Evolutionary conservation across 2,113 vertebrate species (phyloP), one percentile per base, ranked within the genome.

Genomic region (Chlamydotis undulata): DNA sequence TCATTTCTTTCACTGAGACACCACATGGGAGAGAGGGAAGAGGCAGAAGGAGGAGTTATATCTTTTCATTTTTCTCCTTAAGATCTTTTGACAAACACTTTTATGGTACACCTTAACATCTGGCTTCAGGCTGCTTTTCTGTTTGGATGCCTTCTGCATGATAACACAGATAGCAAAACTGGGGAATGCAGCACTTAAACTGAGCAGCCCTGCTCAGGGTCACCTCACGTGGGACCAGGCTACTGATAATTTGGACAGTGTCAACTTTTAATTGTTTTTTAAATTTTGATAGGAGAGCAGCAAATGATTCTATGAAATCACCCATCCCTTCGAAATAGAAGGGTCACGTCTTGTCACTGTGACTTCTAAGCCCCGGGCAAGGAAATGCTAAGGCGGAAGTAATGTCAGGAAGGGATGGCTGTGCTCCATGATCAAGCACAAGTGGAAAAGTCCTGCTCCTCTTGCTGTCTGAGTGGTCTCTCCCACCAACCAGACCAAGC

Each of bases 21-120:
- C 8, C 23, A 15, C 7, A 11, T 0, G 0, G 23, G 41, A 76
- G 11, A 71, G 52, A 68, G 2, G 9, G 25, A 41, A 77, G 35
- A 73, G 47, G 25, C 21, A 57, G 76, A 88, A 83, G 24, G 19
- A 92, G 10, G 23, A 55, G 16, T 71, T 37, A 14, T 0, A 41
- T 37, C 0, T 56, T 49, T 82, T 47, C 1, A 39, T 67, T 84
- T 93, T 79, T 68, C 35, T 87, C 10, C n/a, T 67, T 55, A 33
- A 81, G 28, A 50, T 82, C 6, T 18, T 89, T 63, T 71, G 56
- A n/a, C 43, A 87, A 70, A 31, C 56, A 16, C 39, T 68, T 78
- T 50, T 33, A 55, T 47, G 81, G 41, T 78, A 47, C 11, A 52
- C 13, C 53, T 63, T 70, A 60, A 10, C 14, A 50, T 6, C 55